Base-by-base conservation (phyloP, 1,140 invertebrate species). In the Telenomus remus region DNA sequence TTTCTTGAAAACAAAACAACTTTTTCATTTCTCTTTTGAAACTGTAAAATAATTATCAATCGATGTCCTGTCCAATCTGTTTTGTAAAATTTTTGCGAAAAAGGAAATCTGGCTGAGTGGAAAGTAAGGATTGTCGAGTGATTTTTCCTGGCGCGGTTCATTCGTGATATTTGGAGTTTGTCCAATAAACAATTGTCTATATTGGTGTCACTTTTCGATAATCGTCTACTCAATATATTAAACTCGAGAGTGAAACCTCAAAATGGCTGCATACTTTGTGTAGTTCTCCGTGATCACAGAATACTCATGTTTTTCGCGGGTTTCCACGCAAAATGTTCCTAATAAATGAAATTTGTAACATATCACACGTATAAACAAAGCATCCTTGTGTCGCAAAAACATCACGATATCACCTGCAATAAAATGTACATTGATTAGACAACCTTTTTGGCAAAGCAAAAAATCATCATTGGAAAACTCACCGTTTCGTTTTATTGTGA, bases 171-270 rank as follows among this genome's bases (percentile, higher is more conserved):
- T 84, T 82, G 81, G 80, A 84, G 64, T 86, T 82, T 85, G 84
- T 85, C 82, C 84, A 85, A 79, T 84, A 81, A 83, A 85, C 81
- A 83, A 84, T 86, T 84, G 82, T 87, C 84, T 86, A 86, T 87
- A 85, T 86, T 78, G 83, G 80, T 87, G 85, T 86, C 83, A 87
- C 82, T 86, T 86, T 86, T 86, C 84, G 80, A 87, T 86, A 86
- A 86, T 81, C 86, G 85, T 86, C 82, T 86, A 87, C 85, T 84
- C 80, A 82, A 81, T 86, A 85, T 84, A 85, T 80, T 71, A 80
- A n/a, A 83, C 76, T 79, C 73, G 78, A 82, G 81, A 80, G 79
- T 80, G 73, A 82, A 83, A 81, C 76, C 80, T 80, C 79, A 84
- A 53, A n/a, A 81, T 71, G 79, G 80, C 75, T 81, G 69, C 81